Evolutionary conservation across 2,113 vertebrate species (phyloP).

Genomic region (Lophochroa leadbeateri): DNA sequence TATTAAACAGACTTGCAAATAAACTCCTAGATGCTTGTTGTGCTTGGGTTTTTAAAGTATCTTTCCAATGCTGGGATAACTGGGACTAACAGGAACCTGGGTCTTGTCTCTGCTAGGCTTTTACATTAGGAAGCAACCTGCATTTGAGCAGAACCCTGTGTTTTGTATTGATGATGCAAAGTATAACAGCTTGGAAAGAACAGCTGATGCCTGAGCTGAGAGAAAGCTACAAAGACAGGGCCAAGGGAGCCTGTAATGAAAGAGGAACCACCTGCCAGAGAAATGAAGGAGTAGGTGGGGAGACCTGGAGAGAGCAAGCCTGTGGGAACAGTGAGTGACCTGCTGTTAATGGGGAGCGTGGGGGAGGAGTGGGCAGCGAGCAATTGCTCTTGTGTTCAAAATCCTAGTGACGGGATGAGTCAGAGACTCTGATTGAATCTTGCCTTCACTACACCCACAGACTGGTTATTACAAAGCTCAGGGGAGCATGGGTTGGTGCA

Average conservation of each 20-base stretch:
- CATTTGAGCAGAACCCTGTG: not conserved
- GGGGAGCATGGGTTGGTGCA: not conserved
- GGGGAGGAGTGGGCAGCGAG: conserved; percentile 59
- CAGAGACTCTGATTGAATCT: conserved; percentile 65
- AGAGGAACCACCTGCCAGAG: conserved; percentile 50
- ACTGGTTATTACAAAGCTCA: conserved; percentile 56
- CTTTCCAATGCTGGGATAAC: not conserved
- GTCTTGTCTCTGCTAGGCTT: not conserved
- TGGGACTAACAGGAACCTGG: not conserved
- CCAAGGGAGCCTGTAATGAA: not conserved
- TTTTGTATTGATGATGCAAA: not conserved
- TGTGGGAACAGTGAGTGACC: conserved; percentile 60
- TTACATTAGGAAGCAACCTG: not conserved
- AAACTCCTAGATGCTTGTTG: not conserved
- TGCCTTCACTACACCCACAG: conserved; percentile 61
- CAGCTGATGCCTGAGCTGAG: not conserved
- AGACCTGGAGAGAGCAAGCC: conserved; percentile 57
- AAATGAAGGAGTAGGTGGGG: conserved; percentile 57
- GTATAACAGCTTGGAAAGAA: conserved; percentile 47
- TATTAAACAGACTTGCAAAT: not conserved
- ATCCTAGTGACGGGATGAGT: conserved; percentile 59
- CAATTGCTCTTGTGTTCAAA: conserved; percentile 65
- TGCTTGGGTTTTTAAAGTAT: not conserved
- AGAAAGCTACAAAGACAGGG: not conserved
- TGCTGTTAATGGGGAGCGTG: conserved; percentile 14